A percentile compares a stretch with the other conserved stretches of the same genome.
phyloP scores from a whole-genome alignment of 2,888 invertebrate genomes.

The Brenthis daphne region DNA sequence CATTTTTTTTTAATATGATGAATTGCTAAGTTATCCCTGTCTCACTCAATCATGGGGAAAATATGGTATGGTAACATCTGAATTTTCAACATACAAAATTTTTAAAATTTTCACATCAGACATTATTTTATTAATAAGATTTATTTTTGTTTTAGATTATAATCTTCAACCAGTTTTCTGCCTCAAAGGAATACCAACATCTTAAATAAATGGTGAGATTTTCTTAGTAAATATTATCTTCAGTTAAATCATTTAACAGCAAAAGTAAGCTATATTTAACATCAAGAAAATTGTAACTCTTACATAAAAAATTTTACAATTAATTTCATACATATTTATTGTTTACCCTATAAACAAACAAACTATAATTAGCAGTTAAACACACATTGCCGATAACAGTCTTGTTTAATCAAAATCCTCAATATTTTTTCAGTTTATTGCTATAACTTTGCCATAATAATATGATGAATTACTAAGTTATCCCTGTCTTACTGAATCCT shows the following conservation, averaged over 20 bases:
- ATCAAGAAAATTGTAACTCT: too few species aligned
- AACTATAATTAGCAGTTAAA: too few species aligned
- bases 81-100: neutral
- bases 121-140: neutral
- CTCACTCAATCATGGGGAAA: slow-evolving; percentile 59
- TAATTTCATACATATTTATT: too few species aligned
- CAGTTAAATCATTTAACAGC: too few species aligned
- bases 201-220: too few species aligned
- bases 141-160: slow-evolving; percentile 3
- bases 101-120: neutral
- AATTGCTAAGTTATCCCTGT: slow-evolving; percentile 58
- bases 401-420: neutral
- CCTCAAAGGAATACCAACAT: too few species aligned
- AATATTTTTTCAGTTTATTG: neutral
- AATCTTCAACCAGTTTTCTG: too few species aligned
- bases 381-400: too few species aligned
- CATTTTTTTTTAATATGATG: slow-evolving; percentile 20
- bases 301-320: too few species aligned
- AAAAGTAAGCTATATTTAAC: too few species aligned
- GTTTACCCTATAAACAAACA: too few species aligned
- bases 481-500: slow-evolving; percentile 61
- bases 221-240: too few species aligned
- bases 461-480: slow-evolving; percentile 48
- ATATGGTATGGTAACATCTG: slow-evolving; percentile 53
- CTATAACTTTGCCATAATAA: neutral